Percentiles rank a stretch among this genome's conserved stretches.
Evolutionary conservation across 2,888 invertebrate species (phyloP).

Genomic region (Dichetophora obliterata): DNA sequence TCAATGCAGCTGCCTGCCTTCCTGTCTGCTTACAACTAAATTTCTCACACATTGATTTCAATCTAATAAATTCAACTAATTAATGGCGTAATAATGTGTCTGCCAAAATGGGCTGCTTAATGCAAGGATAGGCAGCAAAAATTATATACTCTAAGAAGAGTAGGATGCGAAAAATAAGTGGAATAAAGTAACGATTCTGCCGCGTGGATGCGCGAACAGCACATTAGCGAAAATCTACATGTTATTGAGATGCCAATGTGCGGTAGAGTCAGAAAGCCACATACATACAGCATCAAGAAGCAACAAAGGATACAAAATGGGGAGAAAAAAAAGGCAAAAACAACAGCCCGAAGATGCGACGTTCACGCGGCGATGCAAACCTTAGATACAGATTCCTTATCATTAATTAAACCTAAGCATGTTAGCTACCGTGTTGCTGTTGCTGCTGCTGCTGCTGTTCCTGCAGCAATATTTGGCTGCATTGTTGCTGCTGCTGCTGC

Average conservation of each 20-base stretch:
- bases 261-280: constrained; percentile 1
- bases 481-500: constrained; percentile 12
- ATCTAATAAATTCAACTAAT: constrained; percentile 70
- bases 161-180: constrained; percentile 7
- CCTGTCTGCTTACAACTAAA: constrained; percentile 28
- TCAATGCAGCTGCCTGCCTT: not conserved
- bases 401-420: constrained; percentile 70
- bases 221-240: constrained; percentile 65
- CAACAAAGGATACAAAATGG: not conserved
- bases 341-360: not conserved
- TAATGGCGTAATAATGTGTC: constrained; percentile 61
- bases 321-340: not conserved
- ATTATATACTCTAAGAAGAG: not conserved
- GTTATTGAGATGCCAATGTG: constrained; percentile 61
- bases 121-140: not conserved
- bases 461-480: constrained; percentile 30
- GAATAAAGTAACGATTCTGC: constrained; percentile 26
- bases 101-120: constrained; percentile 38
- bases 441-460: not conserved
- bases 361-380: constrained; percentile 45
- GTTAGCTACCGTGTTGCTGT: constrained; percentile 67
- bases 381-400: constrained; percentile 69
- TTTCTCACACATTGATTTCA: constrained; percentile 56
- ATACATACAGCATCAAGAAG: not conserved
- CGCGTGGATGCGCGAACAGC: constrained; percentile 45